Percentiles rank a stretch among this genome's conserved stretches.
These are phyloP conservation scores for Murina feae DNA, from an alignment of 2,113 vertebrate species.

Conservation along the genomic window DNA sequence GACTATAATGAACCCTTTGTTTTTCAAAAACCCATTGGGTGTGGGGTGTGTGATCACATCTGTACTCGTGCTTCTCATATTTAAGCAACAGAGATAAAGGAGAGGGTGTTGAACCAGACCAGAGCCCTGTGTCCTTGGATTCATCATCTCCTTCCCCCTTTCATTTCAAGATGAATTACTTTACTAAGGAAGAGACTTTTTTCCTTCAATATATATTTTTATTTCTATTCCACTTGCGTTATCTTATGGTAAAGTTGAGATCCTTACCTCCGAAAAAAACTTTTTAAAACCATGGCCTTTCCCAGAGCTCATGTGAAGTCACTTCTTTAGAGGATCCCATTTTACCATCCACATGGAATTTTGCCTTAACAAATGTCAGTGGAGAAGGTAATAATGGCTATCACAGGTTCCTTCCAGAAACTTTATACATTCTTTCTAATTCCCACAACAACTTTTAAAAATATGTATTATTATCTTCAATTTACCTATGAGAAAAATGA, in stretches of 20 bases:
- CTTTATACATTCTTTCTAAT: background rate
- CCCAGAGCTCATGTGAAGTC: background rate
- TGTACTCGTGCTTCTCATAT: background rate
- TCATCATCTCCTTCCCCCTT: background rate
- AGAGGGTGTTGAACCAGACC: background rate
- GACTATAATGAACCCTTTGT: background rate
- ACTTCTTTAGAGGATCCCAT: background rate
- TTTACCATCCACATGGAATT: background rate
- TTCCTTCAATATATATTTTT: background rate
- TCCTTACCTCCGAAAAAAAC: background rate
- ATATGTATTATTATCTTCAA: background rate
- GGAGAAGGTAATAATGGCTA: background rate
- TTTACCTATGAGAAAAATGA: background rate
- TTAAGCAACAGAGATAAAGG: background rate
- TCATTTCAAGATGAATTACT: background rate
- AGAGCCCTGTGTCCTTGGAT: background rate
- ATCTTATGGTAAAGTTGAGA: background rate
- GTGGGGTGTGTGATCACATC: background rate
- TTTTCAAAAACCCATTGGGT: background rate
- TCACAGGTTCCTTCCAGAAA: background rate
- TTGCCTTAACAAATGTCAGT: background rate
- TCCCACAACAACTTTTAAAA: background rate
- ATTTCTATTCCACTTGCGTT: background rate
- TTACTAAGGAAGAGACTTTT: background rate
- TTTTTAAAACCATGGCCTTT: background rate